These are phyloP conservation scores for Monarcha castaneiventris DNA, from an alignment of 2,113 vertebrate species.

Conservation along the genomic window DNA sequence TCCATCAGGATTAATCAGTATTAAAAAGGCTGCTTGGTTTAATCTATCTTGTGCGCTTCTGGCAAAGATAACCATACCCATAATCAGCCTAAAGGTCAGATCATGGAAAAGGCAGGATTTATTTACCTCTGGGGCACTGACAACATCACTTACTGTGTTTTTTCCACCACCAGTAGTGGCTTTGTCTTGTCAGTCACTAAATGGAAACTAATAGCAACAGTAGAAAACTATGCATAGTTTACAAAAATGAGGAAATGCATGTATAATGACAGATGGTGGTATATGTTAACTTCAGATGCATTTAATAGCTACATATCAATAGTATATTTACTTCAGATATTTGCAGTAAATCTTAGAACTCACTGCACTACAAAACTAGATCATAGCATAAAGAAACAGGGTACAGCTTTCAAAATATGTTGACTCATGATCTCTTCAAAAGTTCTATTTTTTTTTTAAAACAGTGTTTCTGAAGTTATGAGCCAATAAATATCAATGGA, in stretches of 20 bases:
- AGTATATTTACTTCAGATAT: background rate
- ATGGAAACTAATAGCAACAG: background rate
- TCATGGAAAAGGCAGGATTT: slow-evolving; percentile 1
- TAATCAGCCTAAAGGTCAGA: slow-evolving; percentile 52
- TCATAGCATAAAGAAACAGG: background rate
- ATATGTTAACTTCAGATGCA: background rate
- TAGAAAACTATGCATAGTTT: background rate
- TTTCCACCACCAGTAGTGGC: background rate
- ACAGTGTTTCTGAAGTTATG: background rate
- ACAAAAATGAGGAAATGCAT: background rate
- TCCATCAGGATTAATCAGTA: slow-evolving; percentile 50
- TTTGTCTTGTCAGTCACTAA: slow-evolving; percentile 9
- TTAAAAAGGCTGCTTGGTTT: slow-evolving; percentile 16
- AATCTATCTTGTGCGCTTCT: background rate
- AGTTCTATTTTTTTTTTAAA: background rate
- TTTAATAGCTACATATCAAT: background rate
- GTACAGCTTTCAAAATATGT: background rate
- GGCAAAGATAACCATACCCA: slow-evolving; percentile 14
- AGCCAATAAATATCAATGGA: background rate
- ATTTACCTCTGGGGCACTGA: slow-evolving; percentile 31
- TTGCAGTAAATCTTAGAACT: background rate
- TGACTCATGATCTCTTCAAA: background rate
- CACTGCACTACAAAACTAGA: background rate
- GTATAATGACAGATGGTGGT: background rate
- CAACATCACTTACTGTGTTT: background rate